Evolutionary conservation across 2,113 vertebrate genomes (phyloP), one percentile per base, ranked within the genome.

Genomic region (Lagopus leucura): DNA sequence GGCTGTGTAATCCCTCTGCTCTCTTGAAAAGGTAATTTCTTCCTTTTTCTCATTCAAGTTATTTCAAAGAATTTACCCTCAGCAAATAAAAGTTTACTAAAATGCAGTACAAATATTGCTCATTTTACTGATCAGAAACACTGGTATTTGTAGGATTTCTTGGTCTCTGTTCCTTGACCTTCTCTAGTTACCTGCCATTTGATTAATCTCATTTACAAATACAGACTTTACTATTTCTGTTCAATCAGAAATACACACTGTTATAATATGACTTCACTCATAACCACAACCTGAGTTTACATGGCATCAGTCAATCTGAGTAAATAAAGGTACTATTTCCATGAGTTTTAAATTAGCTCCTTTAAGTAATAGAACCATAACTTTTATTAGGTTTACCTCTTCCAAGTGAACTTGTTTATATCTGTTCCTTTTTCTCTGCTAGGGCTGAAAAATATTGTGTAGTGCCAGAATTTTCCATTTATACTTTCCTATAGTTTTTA

Each of bases 401-500:
- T 74, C 36, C 65, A 28, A 55, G 32, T 77, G 36, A 88, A 17
- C 17, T 73, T 36, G 20, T 9, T 94, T 60, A 13, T 60, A 11
- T 57, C 57, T 5, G 1, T 72, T 89, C 22, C 16, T 45, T 74
- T 87, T 83, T 65, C 61, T 86, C 0, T 21, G 15, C 12, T n/a
- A 61, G 21, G 6, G 16, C n/a, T 94, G 47, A 94, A 70, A 48
- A 92, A 55, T 61, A 50, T 34, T 88, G 27, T 47, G 42, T 58
- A 60, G 24, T 75, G 42, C 25, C 36, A 69, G 40, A 87, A 82
- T 89, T 89, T 97, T 95, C 95, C 84, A 90, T 95, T 95, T 95
- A 84, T 96, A 89, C 40, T 96, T 96, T 95, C 86, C 93, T 78
- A 30, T 21, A 77, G 84, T 91, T 97, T 95, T 98, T 97, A 91